phyloP scores from a whole-genome alignment of 2,888 invertebrate genomes.

The Operophtera brumata region DNA sequence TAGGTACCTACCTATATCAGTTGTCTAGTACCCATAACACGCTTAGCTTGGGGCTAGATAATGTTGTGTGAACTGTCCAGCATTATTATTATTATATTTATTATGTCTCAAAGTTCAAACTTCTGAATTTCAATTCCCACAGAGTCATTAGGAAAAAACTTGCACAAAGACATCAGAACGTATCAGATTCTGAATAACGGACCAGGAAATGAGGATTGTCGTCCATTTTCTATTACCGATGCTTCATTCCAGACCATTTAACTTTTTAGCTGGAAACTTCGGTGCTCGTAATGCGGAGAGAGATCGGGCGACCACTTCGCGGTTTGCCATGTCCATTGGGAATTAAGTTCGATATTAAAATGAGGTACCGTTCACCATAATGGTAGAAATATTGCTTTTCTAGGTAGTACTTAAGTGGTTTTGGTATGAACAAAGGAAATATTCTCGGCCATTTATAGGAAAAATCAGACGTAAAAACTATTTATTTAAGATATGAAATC shows the following conservation, averaged over 20 bases:
- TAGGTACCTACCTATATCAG: too few relatives aligned
- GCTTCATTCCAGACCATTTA: constrained; percentile 70
- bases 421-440: constrained; percentile 23
- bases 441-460: constrained; percentile 14
- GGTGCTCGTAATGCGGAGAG: constrained; percentile 54
- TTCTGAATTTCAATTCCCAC: constrained; percentile 21
- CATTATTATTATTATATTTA: too few relatives aligned
- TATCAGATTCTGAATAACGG: constrained; percentile 53
- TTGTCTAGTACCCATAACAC: too few relatives aligned
- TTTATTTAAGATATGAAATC: not conserved
- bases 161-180: constrained; percentile 32
- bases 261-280: constrained; percentile 65
- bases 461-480: not conserved
- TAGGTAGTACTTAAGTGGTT: constrained; percentile 31
- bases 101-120: constrained; percentile 5
- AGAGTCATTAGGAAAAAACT: constrained; percentile 30
- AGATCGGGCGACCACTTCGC: constrained; percentile 45
- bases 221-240: constrained; percentile 69
- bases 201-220: constrained; percentile 68
- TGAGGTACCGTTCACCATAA: constrained; percentile 35
- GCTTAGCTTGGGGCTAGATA: too few relatives aligned
- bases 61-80: too few relatives aligned
- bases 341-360: constrained; percentile 45
- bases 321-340: constrained; percentile 44
- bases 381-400: constrained; percentile 40